Percentiles rank a stretch among this genome's conserved stretches.
Conservation (phyloP, 2,113 vertebrate species). For the Corydoras maculifer region DNA sequence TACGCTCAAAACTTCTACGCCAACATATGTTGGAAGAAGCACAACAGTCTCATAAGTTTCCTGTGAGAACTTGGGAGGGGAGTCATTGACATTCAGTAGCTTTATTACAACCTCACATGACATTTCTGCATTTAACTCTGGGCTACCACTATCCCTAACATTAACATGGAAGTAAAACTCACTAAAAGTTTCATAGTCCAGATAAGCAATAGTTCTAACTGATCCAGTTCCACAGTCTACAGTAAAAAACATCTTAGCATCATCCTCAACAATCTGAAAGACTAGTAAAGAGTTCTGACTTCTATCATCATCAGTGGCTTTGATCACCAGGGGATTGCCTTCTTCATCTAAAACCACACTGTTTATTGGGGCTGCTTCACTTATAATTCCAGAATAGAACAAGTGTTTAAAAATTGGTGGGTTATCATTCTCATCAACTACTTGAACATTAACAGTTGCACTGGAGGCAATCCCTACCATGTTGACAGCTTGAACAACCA, state of each 20-base stretch:
- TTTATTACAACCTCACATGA: slow-evolving; percentile 84
- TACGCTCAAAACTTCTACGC: slow-evolving; percentile 83
- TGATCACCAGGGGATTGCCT: slow-evolving; percentile 82
- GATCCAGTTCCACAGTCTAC: slow-evolving; percentile 94
- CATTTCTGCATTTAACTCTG: slow-evolving; percentile 77
- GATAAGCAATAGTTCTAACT: slow-evolving; percentile 81
- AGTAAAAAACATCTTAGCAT: slow-evolving; percentile 83
- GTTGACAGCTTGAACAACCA: slow-evolving; percentile 78
- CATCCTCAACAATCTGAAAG: slow-evolving; percentile 89
- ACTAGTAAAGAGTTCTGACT: slow-evolving; percentile 89
- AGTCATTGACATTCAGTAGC: slow-evolving; percentile 90
- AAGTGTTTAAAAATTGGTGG: slow-evolving; percentile 79
- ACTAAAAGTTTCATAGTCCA: slow-evolving; percentile 86
- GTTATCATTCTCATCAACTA: slow-evolving; percentile 90
- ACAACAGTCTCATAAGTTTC: slow-evolving; percentile 81
- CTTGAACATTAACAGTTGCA: slow-evolving; percentile 76
- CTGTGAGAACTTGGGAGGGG: slow-evolving; percentile 85
- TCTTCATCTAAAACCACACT: slow-evolving; percentile 76
- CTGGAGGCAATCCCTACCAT: slow-evolving; percentile 88
- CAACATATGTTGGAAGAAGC: slow-evolving; percentile 83
- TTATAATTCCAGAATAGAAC: slow-evolving; percentile 78
- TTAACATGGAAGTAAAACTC: slow-evolving; percentile 85
- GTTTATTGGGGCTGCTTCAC: slow-evolving; percentile 85
- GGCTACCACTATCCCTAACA: slow-evolving; percentile 86
- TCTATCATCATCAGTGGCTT: slow-evolving; percentile 81